These are phyloP conservation scores for Campoplex nolae DNA, from an alignment of 2,888 invertebrate species.

Conservation along the genomic window DNA sequence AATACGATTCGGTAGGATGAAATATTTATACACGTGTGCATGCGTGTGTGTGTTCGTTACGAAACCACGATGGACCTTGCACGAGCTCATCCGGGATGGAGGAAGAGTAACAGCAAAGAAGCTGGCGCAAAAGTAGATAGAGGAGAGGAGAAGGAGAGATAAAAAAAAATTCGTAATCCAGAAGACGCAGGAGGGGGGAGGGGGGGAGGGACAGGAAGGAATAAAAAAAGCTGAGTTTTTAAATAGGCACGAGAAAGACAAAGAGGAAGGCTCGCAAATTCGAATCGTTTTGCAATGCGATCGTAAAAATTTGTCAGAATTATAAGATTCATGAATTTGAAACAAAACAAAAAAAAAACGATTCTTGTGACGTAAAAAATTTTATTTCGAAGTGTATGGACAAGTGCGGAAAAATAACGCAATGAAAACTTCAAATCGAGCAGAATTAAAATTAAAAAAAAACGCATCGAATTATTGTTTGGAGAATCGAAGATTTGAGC, in stretches of 20 bases:
- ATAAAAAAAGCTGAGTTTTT: constrained; percentile 20
- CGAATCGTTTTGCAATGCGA: neutral
- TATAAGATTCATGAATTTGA: neutral
- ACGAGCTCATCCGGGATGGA: constrained; percentile 53
- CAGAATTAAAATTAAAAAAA: too few relatives aligned
- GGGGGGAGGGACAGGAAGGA: constrained; percentile 28
- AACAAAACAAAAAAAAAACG: neutral
- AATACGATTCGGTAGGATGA: neutral
- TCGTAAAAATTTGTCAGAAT: neutral
- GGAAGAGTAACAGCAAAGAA: constrained; percentile 46
- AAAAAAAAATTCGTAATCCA: constrained; percentile 12
- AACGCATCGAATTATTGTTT: too few relatives aligned
- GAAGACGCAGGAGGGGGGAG: constrained; percentile 38
- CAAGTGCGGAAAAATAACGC: neutral
- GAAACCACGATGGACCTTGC: constrained; percentile 60
- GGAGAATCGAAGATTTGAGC: neutral
- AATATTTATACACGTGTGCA: neutral
- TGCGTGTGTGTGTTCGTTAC: constrained; percentile 45
- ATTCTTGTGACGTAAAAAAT: neutral
- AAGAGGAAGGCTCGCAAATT: neutral
- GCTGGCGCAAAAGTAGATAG: neutral
- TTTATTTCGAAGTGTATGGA: neutral
- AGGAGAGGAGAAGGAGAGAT: constrained; percentile 17
- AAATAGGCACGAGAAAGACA: neutral
- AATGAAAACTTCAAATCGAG: neutral